Percentiles rank a stretch among this genome's conserved stretches.
phyloP scores from a whole-genome alignment of 2,113 vertebrate species.

The Danio rerio region GRCz12tu NC_133181.1:4367001-4367500 shows the following conservation, averaged over 20 bases:
- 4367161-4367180: too few species aligned
- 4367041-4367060: too few species aligned
- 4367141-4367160: too few species aligned
- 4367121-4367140: not conserved
- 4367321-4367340: conserved; percentile 76
- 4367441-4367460: conserved; percentile 65
- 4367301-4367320: not conserved
- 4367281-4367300: not conserved
- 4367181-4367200: not conserved
- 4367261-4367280: conserved; percentile 38
- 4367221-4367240: conserved; percentile 91
- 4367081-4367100: too few species aligned
- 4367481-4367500: conserved; percentile 84
- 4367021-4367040: too few species aligned
- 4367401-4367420: not conserved
- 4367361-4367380: conserved; percentile 85
- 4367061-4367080: too few species aligned
- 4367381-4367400: conserved; percentile 63
- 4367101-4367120: not conserved
- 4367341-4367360: conserved; percentile 81
- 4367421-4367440: not conserved
- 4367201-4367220: conserved; percentile 80
- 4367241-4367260: conserved; percentile 87
- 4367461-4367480: conserved; percentile 82
- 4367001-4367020: too few species aligned